phyloP scores from a whole-genome alignment of 2,113 vertebrate genomes.

The Crotalus tigris region DNA sequence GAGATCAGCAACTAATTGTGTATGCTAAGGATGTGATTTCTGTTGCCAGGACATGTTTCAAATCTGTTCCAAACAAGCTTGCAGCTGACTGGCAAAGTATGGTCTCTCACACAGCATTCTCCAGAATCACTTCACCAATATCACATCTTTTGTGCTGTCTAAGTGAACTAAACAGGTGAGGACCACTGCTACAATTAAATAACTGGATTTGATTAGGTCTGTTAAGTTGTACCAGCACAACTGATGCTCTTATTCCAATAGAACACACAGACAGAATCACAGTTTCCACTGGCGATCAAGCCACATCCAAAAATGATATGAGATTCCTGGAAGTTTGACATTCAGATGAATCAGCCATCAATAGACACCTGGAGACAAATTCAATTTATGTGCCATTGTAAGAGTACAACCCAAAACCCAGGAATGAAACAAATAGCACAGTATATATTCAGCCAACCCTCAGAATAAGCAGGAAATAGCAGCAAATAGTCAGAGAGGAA shows the following conservation, averaged over 20 bases:
- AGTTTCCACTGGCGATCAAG: not conserved
- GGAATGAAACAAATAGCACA: not conserved
- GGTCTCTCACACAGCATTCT: not conserved
- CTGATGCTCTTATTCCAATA: not conserved
- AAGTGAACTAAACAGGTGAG: not conserved
- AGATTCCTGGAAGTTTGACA: not conserved
- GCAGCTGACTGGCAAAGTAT: not conserved
- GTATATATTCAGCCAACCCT: not conserved
- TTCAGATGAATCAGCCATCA: not conserved
- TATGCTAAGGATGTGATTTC: not conserved
- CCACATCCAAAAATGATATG: not conserved
- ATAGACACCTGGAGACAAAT: not conserved
- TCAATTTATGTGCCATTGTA: not conserved
- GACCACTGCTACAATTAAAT: not conserved
- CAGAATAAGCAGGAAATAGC: not conserved
- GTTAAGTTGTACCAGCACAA: not conserved
- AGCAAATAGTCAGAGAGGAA: not conserved
- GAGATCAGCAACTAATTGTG: not conserved
- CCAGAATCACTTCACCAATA: not conserved
- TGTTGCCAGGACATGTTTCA: not conserved
- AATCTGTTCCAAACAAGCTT: not conserved
- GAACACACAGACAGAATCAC: not conserved
- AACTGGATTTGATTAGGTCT: not conserved
- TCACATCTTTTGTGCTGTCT: not conserved
- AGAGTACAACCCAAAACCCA: not conserved